A percentile compares a stretch with the other conserved stretches of the same genome.
Evolutionary conservation across 2,797 vertebrate species (phyloP).

Genomic region (Triplophysa yarkandensis): DNA sequence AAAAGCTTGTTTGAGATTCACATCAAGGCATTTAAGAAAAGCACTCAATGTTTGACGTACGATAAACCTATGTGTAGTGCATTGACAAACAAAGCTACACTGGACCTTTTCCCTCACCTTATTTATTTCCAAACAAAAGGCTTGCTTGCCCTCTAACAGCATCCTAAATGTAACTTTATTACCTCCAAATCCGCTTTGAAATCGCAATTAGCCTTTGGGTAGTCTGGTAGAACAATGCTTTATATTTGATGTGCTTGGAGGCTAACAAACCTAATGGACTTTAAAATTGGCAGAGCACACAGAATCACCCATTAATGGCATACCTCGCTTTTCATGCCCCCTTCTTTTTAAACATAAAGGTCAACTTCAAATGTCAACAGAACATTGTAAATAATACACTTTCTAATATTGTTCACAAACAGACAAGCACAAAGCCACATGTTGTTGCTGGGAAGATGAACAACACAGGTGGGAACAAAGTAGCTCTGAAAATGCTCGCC

Average conservation of each 20-base stretch:
- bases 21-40: not conserved
- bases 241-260: constrained; percentile 79
- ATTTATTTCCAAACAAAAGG: constrained; percentile 69
- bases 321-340: constrained; percentile 61
- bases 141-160: constrained; percentile 66
- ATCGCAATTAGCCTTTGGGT: constrained; percentile 77
- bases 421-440: constrained; percentile 21
- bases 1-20: not conserved
- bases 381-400: constrained; percentile 73
- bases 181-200: constrained; percentile 67
- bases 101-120: constrained; percentile 62
- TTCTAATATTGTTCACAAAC: constrained; percentile 63
- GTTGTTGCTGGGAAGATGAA: constrained; percentile 19
- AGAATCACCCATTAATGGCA: constrained; percentile 83
- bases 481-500: not conserved
- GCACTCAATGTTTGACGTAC: constrained; percentile 46
- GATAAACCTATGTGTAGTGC: constrained; percentile 66
- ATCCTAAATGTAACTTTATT: constrained; percentile 74
- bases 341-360: constrained; percentile 76
- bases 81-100: constrained; percentile 59
- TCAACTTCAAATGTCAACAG: constrained; percentile 80
- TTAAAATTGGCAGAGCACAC: constrained; percentile 82
- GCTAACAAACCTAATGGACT: constrained; percentile 84
- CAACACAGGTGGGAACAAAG: constrained; percentile 7
- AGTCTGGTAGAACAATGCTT: constrained; percentile 73